Evolutionary conservation across 1,140 invertebrate species (phyloP).

Genomic region (Lucilia cuprina): DNA sequence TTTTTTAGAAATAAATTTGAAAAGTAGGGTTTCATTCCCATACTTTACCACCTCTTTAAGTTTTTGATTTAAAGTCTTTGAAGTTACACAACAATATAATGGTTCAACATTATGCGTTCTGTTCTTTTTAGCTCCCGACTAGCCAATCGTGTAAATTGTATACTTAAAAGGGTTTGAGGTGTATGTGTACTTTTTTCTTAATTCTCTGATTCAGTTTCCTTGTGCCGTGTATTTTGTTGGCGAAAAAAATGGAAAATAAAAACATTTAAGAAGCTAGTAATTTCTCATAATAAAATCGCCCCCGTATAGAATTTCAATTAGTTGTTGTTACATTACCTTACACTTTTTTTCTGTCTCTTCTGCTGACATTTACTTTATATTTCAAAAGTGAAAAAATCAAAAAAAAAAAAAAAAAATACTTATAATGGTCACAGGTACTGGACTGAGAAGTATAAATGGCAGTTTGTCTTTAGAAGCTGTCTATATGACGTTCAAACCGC

Average conservation of each 20-base stretch:
- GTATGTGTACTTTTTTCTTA: not conserved
- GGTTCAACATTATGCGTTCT: not conserved
- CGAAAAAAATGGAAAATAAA: not conserved
- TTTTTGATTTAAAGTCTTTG: not conserved
- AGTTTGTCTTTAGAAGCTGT: not conserved
- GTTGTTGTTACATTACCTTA: constrained; percentile 36
- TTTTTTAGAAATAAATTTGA: too few relatives aligned
- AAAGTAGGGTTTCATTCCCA: not conserved
- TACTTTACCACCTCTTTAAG: not conserved
- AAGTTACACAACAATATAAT: not conserved
- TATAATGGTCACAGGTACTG: not conserved
- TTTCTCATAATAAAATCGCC: constrained; percentile 59
- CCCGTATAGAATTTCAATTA: constrained; percentile 63
- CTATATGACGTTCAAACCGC: not conserved
- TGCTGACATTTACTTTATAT: not conserved
- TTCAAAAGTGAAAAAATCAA: too few relatives aligned
- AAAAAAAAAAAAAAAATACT: not conserved
- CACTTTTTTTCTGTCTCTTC: not conserved
- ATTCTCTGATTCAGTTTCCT: not conserved
- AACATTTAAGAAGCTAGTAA: constrained; percentile 40
- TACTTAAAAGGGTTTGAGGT: constrained; percentile 1
- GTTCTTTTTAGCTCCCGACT: not conserved
- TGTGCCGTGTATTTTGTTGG: not conserved
- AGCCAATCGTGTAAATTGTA: not conserved
- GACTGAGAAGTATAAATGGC: not conserved